Evolutionary conservation across 2,888 invertebrate genomes (phyloP).

Genomic region (Colletes collaris): DNA sequence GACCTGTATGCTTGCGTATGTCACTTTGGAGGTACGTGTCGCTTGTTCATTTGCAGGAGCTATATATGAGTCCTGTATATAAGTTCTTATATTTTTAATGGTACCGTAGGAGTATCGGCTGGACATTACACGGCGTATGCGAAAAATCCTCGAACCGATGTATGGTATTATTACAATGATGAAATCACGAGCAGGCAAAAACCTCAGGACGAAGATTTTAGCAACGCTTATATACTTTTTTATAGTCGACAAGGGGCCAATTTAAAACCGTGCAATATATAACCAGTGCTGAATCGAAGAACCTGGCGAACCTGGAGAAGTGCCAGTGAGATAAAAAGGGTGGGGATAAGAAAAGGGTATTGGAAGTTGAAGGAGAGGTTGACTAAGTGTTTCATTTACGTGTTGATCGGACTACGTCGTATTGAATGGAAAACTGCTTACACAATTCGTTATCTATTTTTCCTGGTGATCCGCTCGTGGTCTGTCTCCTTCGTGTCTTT

Average conservation of each 20-base stretch:
- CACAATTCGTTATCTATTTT: conserved; percentile 45
- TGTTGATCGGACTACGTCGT: conserved; percentile 30
- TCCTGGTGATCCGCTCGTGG: conserved; percentile 28
- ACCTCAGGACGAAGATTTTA: conserved; percentile 85
- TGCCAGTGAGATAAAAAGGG: conserved; percentile 47
- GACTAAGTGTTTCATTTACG: conserved; percentile 35
- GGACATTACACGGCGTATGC: conserved; percentile 87
- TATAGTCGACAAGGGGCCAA: conserved; percentile 85
- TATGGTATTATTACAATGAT: conserved; percentile 87
- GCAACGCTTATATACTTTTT: conserved; percentile 87
- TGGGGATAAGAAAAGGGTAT: conserved; percentile 19
- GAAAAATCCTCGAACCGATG: conserved; percentile 84
- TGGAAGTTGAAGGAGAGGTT: conserved; percentile 16
- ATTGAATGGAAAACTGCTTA: conserved; percentile 43
- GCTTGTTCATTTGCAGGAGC: not conserved
- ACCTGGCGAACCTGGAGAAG: conserved; percentile 43
- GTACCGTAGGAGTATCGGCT: conserved; percentile 84
- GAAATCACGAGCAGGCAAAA: conserved; percentile 84
- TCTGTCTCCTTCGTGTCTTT: conserved; percentile 18
- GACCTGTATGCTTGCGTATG: conserved; percentile 87
- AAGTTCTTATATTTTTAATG: not conserved
- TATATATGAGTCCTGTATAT: not conserved
- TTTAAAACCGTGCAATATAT: conserved; percentile 81
- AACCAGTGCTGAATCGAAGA: conserved; percentile 67
- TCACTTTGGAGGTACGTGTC: conserved; percentile 86